Percentiles rank a stretch among this genome's conserved stretches.
Evolutionary conservation across 2,888 invertebrate genomes (phyloP).

Genomic region (Melolontha melolontha): DNA sequence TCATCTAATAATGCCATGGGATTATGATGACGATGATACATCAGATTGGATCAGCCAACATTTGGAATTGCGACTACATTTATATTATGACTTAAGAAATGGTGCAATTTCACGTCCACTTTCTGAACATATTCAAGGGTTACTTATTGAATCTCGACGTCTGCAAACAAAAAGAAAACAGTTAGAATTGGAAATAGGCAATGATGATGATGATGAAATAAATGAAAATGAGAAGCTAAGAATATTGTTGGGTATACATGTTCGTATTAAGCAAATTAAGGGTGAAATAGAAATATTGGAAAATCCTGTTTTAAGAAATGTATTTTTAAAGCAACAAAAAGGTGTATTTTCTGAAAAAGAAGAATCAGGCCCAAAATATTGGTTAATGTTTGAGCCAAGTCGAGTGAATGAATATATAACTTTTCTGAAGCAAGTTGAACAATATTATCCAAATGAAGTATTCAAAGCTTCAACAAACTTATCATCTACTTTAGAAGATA

Average conservation of each 20-base stretch:
- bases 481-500: constrained; percentile 62
- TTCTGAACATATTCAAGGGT: constrained; percentile 67
- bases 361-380: constrained; percentile 55
- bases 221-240: constrained; percentile 60
- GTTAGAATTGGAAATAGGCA: constrained; percentile 63
- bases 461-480: constrained; percentile 65
- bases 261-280: constrained; percentile 70
- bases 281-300: constrained; percentile 72
- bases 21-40: constrained; percentile 73
- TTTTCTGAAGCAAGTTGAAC: constrained; percentile 64
- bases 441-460: constrained; percentile 60
- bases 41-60: constrained; percentile 71
- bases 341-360: constrained; percentile 41
- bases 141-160: constrained; percentile 69
- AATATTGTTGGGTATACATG: constrained; percentile 69
- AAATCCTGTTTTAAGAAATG: constrained; percentile 70
- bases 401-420: constrained; percentile 65
- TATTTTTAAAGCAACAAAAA: constrained; percentile 58
- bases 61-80: constrained; percentile 68
- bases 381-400: constrained; percentile 67
- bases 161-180: constrained; percentile 67
- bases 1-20: constrained; percentile 79
- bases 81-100: constrained; percentile 72
- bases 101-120: constrained; percentile 67
- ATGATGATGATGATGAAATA: constrained; percentile 61